Base-by-base conservation (phyloP, 2,888 invertebrate species). In the Nasonovia ribisnigri region DNA sequence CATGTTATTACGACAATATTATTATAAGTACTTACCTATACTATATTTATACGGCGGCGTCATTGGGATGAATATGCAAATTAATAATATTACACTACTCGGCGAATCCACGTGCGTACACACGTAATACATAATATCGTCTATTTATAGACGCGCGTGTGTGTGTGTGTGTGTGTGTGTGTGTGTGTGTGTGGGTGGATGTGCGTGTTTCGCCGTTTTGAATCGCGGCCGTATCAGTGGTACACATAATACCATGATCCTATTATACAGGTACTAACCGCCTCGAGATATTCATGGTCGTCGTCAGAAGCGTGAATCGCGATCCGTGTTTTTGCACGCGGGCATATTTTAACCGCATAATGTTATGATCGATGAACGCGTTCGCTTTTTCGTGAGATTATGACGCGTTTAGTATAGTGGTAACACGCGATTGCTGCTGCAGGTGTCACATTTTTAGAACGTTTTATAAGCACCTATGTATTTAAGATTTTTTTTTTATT, bases 1-100 rank as follows among this genome's bases (percentile, higher is more conserved):
- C 6, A 36, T 24, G 77, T 77, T 77, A 77, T 36, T 77, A 46
- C 67, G 10, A 26, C 2, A 48, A 67, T 67, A 67, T 67, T 67
- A n/a, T 20, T 54, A 54, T 20, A 54, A 54, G 13, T 48, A 11
- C 48, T 1, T n/a, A 90, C 3, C 13, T n/a, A 13, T 57, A 57
- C 11, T 10, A 29, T 54, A 13, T 13, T 2, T 51, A 24, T 84
- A 43, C 10, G 3, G 67, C 90, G 67, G 36, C 67, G 54, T 91
- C 84, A 57, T 84, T 57, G 2, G 43, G 54, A 43, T 77, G 16
- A 51, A 51, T 54, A 54, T 91, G 84, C 42, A 91, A 91, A 91
- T 91, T 20, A 54, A 84, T 77, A 42, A 24, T 43, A 48, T 67
- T 60, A 77, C 3, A 51, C 42, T 42, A 29, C 36, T 24, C 24